Base-by-base conservation (phyloP, 2,113 vertebrate genomes). In the Urocynchramus pylzowi region DNA sequence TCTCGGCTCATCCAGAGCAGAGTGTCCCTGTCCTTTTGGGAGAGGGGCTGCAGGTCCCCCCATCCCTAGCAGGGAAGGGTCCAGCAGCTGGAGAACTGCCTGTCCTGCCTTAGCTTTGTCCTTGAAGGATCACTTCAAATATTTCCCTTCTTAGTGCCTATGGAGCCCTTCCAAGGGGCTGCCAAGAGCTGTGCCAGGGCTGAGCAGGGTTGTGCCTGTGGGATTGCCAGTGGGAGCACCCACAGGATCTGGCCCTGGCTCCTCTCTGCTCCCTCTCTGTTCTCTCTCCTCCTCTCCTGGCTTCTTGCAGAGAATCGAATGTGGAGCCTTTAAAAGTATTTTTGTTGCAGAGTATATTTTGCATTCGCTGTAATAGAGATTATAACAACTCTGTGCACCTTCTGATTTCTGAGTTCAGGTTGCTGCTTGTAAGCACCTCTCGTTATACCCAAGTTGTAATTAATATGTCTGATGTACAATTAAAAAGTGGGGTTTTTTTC, bases 341-440 rank as follows among this genome's bases (percentile, higher is more conserved):
- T 80, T 83, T 81, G 61, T 81, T 91, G 77, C 87, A 68, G 82
- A 96, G 87, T 86, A 74, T 96, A 95, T 96, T 95, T 96, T 96
- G 90, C 95, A 68, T 98, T 96, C 50, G 94, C 97, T 96, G 93
- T 90, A 61, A 97, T 94, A 96, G 97, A 97, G 82, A 52, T 71
- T 97, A 76, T 89, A 85, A 92, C 50, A 92, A 96, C 93, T 95
- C 92, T 94, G 95, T 97, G 98, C 98, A 98, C 98, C 98, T 98
- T 98, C 81, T 77, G 97, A 97, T 80, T 59, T 68, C 96, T 73
- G 81, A 94, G 93, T 94, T 96, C 96, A 79, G 97, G 95, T 96
- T 98, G 98, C 98, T 98, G 98, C 97, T 97, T 97, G 96, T 82
- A 86, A 97, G 97, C 96, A 92, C 89, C 96, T 96, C 97, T 80